Conservation (phyloP, 2,888 invertebrate species). For the Taenaris catops region DNA sequence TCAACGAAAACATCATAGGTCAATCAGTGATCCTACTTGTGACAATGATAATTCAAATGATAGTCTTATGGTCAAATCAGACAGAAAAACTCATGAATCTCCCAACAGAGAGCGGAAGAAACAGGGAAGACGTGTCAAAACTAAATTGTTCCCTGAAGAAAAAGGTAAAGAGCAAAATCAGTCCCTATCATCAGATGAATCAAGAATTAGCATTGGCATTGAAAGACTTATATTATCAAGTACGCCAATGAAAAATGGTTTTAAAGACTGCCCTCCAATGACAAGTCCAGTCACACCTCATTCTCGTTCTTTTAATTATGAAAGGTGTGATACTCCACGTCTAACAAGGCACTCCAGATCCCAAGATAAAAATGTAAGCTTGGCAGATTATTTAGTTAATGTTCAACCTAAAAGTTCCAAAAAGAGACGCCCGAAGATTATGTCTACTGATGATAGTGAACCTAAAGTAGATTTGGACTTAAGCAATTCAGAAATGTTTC, state of each 20-base stretch:
- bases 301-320: slow-evolving; percentile 39
- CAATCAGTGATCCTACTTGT: slow-evolving; percentile 60
- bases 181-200: slow-evolving; percentile 58
- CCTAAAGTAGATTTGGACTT: slow-evolving; percentile 51
- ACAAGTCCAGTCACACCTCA: slow-evolving; percentile 56
- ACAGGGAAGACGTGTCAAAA: slow-evolving; percentile 55
- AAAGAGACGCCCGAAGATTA: slow-evolving; percentile 50
- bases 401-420: slow-evolving; percentile 47
- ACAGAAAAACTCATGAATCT: slow-evolving; percentile 51
- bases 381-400: slow-evolving; percentile 56
- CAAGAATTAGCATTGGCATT: slow-evolving; percentile 42
- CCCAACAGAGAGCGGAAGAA: slow-evolving; percentile 54
- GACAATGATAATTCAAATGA: slow-evolving; percentile 49
- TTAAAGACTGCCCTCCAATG: slow-evolving; percentile 41
- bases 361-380: slow-evolving; percentile 53
- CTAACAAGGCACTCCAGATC: slow-evolving; percentile 46
- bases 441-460: slow-evolving; percentile 46
- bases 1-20: slow-evolving; percentile 50
- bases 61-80: slow-evolving; percentile 41
- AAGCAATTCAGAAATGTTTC: slow-evolving; percentile 60
- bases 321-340: slow-evolving; percentile 61
- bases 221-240: slow-evolving; percentile 52
- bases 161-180: slow-evolving; percentile 37
- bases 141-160: slow-evolving; percentile 60
- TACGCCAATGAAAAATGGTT: slow-evolving; percentile 59